These are phyloP conservation scores for Belonocnema kinseyi DNA, from an alignment of 1,140 invertebrate species.

Conservation along the genomic window DNA sequence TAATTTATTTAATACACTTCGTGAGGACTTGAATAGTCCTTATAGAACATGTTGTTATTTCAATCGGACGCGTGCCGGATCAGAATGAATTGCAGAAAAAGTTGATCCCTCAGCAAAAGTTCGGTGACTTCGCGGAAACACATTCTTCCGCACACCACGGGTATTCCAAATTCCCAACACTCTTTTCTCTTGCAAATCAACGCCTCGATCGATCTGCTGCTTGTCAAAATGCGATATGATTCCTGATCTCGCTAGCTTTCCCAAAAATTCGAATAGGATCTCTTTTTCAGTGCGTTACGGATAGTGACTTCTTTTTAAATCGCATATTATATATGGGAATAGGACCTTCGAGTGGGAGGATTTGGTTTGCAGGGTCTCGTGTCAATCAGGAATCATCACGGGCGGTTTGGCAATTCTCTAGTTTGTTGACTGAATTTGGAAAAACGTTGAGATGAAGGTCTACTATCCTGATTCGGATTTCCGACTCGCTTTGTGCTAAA, in stretches of 20 bases:
- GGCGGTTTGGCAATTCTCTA: slow-evolving; percentile 25
- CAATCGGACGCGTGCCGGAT: slow-evolving; percentile 45
- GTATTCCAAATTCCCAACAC: neutral
- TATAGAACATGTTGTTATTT: slow-evolving; percentile 32
- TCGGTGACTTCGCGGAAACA: slow-evolving; percentile 40
- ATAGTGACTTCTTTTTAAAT: neutral
- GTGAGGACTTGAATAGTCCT: slow-evolving; percentile 46
- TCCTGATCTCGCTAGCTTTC: neutral
- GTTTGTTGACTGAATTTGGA: slow-evolving; percentile 15
- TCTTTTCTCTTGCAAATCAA: slow-evolving; percentile 6
- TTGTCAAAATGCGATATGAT: slow-evolving; percentile 1
- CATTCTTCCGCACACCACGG: neutral
- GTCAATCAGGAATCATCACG: slow-evolving; percentile 25
- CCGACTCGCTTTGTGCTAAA: slow-evolving; percentile 43
- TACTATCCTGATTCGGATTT: slow-evolving; percentile 38
- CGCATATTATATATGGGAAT: neutral
- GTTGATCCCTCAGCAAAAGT: slow-evolving; percentile 18
- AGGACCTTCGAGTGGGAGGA: neutral
- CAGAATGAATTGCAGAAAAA: slow-evolving; percentile 37
- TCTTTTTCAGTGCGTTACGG: neutral
- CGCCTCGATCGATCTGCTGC: slow-evolving; percentile 13
- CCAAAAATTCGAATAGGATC: neutral
- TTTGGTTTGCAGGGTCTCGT: neutral
- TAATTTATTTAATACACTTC: slow-evolving; percentile 60
- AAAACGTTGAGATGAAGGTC: neutral